A percentile compares a stretch with the other conserved stretches of the same genome.
These are phyloP conservation scores for Spizaetus ornatus DNA, from an alignment of 2,113 vertebrate genomes.

Conservation along the genomic window DNA sequence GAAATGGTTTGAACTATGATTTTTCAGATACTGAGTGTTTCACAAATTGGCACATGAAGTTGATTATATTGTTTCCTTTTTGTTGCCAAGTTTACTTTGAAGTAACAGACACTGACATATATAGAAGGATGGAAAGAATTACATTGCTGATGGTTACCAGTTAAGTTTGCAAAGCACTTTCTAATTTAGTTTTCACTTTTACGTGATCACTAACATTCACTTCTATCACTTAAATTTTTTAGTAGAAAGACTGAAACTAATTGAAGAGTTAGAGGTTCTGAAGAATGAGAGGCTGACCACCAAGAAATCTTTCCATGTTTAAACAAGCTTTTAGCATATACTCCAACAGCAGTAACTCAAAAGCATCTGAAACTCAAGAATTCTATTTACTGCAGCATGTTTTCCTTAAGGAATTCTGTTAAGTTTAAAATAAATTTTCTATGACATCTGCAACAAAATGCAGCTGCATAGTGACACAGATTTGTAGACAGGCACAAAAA, in stretches of 20 bases:
- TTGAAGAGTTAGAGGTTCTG: neutral
- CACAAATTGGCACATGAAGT: neutral
- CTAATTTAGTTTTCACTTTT: neutral
- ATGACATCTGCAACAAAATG: neutral
- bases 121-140: neutral
- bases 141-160: neutral
- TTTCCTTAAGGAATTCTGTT: neutral
- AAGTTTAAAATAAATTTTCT: neutral
- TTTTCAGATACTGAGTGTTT: neutral
- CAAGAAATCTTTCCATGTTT: neutral
- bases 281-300: neutral
- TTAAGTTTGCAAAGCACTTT: neutral
- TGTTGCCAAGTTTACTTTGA: neutral
- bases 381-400: neutral
- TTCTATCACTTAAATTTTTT: neutral
- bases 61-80: neutral
- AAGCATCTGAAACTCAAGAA: neutral
- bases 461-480: neutral
- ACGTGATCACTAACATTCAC: neutral
- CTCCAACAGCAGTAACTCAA: neutral
- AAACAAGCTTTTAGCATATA: neutral
- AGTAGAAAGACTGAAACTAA: neutral
- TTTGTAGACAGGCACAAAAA: neutral
- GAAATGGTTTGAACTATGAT: neutral
- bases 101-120: neutral